phyloP scores from a whole-genome alignment of 2,888 invertebrate species.

The Elegia similella region DNA sequence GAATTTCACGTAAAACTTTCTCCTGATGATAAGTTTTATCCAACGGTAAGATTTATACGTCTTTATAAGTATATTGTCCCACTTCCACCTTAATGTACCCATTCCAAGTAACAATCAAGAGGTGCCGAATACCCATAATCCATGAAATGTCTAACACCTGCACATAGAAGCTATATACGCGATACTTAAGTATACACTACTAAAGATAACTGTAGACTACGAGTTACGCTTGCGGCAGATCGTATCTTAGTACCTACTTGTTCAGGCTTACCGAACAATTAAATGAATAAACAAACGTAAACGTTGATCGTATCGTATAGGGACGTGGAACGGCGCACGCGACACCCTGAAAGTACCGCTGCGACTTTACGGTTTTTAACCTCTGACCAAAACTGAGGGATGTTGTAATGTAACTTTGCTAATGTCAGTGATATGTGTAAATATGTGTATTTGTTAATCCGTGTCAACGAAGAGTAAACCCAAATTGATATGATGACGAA shows the following conservation, averaged over 20 bases:
- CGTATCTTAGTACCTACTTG: conserved; percentile 12
- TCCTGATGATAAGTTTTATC: too few species aligned
- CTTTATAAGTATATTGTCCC: too few species aligned
- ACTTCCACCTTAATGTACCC: too few species aligned
- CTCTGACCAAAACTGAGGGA: background rate
- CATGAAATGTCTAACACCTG: background rate
- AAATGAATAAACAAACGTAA: conserved; percentile 17
- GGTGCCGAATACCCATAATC: background rate
- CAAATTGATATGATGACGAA: too few species aligned
- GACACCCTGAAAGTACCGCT: background rate
- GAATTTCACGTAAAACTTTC: too few species aligned
- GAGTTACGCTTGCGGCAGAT: background rate
- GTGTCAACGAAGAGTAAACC: too few species aligned
- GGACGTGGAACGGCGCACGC: conserved; percentile 2
- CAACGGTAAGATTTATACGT: too few species aligned
- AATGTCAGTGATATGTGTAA: too few species aligned
- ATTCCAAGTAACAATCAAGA: too few species aligned
- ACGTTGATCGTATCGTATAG: conserved; percentile 9
- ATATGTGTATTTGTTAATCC: too few species aligned
- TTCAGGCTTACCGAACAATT: conserved; percentile 15
- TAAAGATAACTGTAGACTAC: conserved; percentile 13
- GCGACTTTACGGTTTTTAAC: conserved; percentile 8
- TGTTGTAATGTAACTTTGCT: too few species aligned
- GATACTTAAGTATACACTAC: background rate
- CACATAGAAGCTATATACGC: background rate